Percentiles rank a stretch among this genome's conserved stretches.
Conservation (phyloP, 2,888 invertebrate species). For the Eilema caniola region DNA sequence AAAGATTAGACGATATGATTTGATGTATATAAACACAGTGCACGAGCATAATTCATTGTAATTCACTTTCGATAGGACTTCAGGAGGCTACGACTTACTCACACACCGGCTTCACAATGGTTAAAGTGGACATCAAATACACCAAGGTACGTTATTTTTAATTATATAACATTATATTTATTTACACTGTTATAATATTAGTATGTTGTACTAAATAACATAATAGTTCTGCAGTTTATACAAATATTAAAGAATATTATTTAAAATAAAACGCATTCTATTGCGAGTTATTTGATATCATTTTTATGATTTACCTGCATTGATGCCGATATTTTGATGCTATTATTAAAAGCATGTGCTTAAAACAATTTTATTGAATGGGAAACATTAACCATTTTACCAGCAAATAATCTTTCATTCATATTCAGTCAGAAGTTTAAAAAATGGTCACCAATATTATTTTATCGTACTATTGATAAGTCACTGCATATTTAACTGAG, state of each 20-base stretch:
- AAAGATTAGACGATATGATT: constrained; percentile 5
- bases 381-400: no score
- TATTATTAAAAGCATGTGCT: no score
- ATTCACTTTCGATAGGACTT: constrained; percentile 44
- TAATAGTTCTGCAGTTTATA: not conserved
- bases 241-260: not conserved
- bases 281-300: not conserved
- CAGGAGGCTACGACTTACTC: constrained; percentile 49
- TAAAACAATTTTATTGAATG: no score
- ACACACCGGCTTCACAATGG: constrained; percentile 66
- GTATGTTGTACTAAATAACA: no score
- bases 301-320: no score
- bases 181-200: no score
- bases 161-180: not conserved
- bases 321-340: no score
- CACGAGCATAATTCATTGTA: not conserved
- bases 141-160: constrained; percentile 72
- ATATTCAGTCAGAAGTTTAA: not conserved
- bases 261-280: not conserved
- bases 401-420: no score
- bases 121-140: constrained; percentile 82
- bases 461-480: not conserved
- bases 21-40: constrained; percentile 6
- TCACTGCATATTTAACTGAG: not conserved
- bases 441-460: not conserved